Evolutionary conservation across 2,888 invertebrate genomes (phyloP).

Genomic region (Eilema griseolum): DNA sequence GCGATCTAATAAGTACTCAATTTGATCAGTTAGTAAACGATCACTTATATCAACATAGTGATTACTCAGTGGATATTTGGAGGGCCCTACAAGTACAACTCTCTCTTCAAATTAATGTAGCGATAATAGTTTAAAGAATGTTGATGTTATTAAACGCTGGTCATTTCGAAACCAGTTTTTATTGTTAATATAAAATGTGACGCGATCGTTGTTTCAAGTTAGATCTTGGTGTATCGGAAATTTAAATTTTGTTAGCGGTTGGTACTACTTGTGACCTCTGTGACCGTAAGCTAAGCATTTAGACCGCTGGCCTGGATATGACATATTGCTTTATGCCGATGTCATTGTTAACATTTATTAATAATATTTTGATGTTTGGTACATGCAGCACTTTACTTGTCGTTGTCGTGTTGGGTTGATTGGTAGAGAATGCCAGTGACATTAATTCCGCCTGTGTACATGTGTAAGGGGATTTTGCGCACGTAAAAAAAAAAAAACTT

Average conservation of each 20-base stretch:
- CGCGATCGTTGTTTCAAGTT: slow-evolving; percentile 41
- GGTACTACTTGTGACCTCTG: slow-evolving; percentile 58
- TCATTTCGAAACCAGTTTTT: slow-evolving; percentile 57
- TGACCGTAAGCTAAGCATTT: slow-evolving; percentile 53
- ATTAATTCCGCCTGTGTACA: too few relatives aligned
- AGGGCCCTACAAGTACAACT: slow-evolving; percentile 46
- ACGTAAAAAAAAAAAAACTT: too few relatives aligned
- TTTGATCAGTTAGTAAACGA: slow-evolving; percentile 57
- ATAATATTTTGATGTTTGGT: too few relatives aligned
- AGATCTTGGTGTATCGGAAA: slow-evolving; percentile 40
- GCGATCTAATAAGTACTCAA: slow-evolving; percentile 53
- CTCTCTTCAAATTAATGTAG: slow-evolving; percentile 55
- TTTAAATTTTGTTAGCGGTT: slow-evolving; percentile 41
- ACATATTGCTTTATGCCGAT: slow-evolving; percentile 52
- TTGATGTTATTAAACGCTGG: slow-evolving; percentile 63
- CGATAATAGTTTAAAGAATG: slow-evolving; percentile 67
- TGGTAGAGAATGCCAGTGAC: too few relatives aligned
- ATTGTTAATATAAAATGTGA: slow-evolving; percentile 49
- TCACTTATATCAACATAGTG: slow-evolving; percentile 58
- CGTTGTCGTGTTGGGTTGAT: too few relatives aligned
- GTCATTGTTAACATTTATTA: slow-evolving; percentile 47
- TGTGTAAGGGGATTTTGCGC: too few relatives aligned
- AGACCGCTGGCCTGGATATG: slow-evolving; percentile 52
- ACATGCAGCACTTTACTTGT: too few relatives aligned
- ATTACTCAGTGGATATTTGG: slow-evolving; percentile 60